Evolutionary conservation across 2,113 vertebrate species (phyloP).

Genomic region (Canis aureus): DNA sequence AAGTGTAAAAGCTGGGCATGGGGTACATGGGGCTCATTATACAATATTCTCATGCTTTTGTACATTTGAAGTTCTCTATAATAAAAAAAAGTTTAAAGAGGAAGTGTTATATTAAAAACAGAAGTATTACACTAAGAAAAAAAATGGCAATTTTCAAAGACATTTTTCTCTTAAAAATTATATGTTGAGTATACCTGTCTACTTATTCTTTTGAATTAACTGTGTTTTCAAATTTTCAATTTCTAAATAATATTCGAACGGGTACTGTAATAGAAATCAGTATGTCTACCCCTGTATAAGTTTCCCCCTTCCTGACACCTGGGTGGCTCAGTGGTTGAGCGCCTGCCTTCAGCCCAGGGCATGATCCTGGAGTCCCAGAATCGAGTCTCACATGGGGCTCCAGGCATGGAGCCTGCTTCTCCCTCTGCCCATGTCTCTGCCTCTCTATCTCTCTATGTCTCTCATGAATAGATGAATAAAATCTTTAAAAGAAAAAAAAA

Average conservation of each 20-base stretch:
- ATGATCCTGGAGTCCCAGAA: no score
- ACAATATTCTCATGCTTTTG: not conserved
- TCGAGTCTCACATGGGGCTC: no score
- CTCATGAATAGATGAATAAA: no score
- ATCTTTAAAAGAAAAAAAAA: no score
- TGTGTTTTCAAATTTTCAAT: not conserved
- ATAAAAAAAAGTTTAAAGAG: not conserved
- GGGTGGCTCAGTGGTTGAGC: no score
- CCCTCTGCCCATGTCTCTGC: no score
- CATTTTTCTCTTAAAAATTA: not conserved
- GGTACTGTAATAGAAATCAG: not conserved
- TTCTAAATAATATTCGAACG: not conserved
- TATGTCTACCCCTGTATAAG: no score
- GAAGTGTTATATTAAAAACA: not conserved
- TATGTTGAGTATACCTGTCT: not conserved
- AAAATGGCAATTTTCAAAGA: not conserved
- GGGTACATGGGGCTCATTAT: not conserved
- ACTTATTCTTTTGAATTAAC: not conserved
- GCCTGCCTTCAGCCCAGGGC: no score
- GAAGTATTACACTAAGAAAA: not conserved
- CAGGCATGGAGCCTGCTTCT: no score
- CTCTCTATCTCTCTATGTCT: no score
- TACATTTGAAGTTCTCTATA: not conserved
- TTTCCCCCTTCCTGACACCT: not conserved
- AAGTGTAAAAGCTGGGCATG: not conserved